Base-by-base conservation (phyloP, 2,113 vertebrate species). In the Calyptommatus sinebrachiatus region DNA sequence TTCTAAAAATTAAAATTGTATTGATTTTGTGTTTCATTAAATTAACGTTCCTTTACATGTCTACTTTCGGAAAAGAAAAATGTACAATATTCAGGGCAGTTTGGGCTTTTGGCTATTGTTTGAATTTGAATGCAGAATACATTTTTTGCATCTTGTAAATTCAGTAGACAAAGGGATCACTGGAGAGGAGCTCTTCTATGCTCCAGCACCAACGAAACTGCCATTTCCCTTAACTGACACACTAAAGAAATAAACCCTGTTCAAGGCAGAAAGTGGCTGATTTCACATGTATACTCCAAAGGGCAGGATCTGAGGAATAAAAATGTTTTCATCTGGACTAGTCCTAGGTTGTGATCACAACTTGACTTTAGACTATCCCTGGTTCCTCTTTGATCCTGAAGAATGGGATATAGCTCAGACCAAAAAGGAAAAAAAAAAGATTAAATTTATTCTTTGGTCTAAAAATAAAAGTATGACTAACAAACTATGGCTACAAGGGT, bases 1-100 rank as follows among this genome's bases (percentile, higher is more conserved):
- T 92, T 91, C 89, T 92, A 93, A 87, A 93, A 94, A 94, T 94
- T 89, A 92, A 94, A 93, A 94, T 94, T 89, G 87, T 92, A 94
- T 94, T 91, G 89, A 94, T 94, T 93, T 91, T 89, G 68, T 79
- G 85, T 90, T 93, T 92, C 92, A 91, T 92, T 91, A 90, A 93
- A 92, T 92, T 92, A 90, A 92, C 88, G 84, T 78, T 88, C 82
- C 84, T 92, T 77, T 60, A 76, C 35, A 63, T 74, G 69, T 80
- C 89, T 76, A 66, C 83, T 89, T 91, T 83, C 45, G 48, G 74
- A 81, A 72, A 86, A 84, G 50, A 86, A 83, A 90, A 90, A 90
- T 85, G 83, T 90, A 41, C 35, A 41, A 5, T 41, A 93, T 91
- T 93, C 77, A 87, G 83, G 81, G 78, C 78, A 87, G 73, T 92